Evolutionary conservation across 2,888 invertebrate species (phyloP).

Genomic region (Bombyx huttoni): DNA sequence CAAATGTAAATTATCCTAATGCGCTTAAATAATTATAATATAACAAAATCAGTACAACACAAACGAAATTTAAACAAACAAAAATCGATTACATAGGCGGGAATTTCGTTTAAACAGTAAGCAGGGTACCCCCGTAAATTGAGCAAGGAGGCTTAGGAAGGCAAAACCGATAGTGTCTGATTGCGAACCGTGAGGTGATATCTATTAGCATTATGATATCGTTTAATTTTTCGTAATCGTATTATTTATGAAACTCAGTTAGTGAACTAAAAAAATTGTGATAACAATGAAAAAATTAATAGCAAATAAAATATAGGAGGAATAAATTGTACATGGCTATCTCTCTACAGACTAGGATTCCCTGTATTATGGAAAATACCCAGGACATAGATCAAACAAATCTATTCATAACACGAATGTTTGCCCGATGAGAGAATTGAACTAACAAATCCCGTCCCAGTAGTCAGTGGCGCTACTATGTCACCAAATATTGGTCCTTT

Average conservation of each 20-base stretch:
- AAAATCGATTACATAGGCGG: not conserved
- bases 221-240: not conserved
- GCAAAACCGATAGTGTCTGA: conserved; percentile 1
- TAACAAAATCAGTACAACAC: not conserved
- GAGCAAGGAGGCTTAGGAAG: conserved; percentile 14
- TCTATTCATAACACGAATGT: too few species aligned
- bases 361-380: too few species aligned
- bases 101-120: not conserved
- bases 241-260: not conserved
- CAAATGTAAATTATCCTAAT: too few species aligned
- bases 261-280: too few species aligned
- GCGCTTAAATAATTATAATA: too few species aligned
- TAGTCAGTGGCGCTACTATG: not conserved
- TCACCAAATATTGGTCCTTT: not conserved
- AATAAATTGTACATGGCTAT: too few species aligned
- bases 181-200: not conserved
- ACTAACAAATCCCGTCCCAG: too few species aligned
- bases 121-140: conserved; percentile 24
- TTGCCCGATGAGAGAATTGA: not conserved
- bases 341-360: too few species aligned
- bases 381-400: too few species aligned
- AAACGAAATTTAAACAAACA: not conserved
- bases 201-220: not conserved
- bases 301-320: too few species aligned
- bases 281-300: too few species aligned